phyloP scores from a whole-genome alignment of 2,113 vertebrate genomes.

The Fulica atra region DNA sequence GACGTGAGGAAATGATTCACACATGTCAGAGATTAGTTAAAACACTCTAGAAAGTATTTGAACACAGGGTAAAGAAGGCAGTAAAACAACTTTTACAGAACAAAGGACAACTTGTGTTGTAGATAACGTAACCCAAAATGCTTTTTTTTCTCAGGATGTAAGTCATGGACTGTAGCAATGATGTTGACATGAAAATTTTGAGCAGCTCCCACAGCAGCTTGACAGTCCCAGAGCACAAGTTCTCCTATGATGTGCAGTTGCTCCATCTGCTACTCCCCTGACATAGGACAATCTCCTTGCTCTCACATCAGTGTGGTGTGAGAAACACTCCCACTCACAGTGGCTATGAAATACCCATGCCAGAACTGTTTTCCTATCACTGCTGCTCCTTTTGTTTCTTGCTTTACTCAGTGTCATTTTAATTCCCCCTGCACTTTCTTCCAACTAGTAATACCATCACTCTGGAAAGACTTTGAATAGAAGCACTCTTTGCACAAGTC shows the following conservation, averaged over 20 bases:
- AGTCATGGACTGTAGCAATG: neutral
- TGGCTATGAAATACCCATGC: neutral
- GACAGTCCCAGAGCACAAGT: neutral
- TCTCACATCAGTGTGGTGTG: neutral
- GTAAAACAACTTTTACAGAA: neutral
- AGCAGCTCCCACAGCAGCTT: slow-evolving; percentile 1
- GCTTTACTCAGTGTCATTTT: neutral
- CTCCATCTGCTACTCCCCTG: slow-evolving; percentile 18
- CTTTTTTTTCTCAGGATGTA: neutral
- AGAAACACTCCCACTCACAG: slow-evolving; percentile 29
- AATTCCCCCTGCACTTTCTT: neutral
- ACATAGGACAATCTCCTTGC: neutral
- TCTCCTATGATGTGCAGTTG: neutral
- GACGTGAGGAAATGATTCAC: neutral
- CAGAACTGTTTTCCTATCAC: neutral
- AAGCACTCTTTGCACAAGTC: neutral
- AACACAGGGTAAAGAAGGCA: neutral
- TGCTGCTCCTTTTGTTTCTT: neutral
- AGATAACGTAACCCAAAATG: neutral
- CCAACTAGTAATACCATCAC: neutral
- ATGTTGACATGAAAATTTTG: neutral
- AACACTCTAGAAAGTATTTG: neutral
- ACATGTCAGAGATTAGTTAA: neutral
- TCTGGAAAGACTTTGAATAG: neutral
- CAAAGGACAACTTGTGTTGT: neutral